Evolutionary conservation across 23 tunicate species (phyloP).

Genomic region (Styela clava): DNA sequence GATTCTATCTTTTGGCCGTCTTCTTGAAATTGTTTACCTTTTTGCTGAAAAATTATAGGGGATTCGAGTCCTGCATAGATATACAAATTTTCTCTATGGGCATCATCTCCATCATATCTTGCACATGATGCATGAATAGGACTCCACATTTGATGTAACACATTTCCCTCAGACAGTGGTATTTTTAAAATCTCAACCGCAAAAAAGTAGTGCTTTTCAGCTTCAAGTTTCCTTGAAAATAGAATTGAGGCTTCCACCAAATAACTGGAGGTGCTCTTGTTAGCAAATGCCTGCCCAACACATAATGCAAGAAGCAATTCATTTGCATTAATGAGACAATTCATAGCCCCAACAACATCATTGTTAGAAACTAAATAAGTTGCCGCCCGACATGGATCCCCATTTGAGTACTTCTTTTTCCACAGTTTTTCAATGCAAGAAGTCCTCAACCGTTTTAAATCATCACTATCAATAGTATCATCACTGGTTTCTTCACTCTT

Average conservation of each 20-base stretch:
- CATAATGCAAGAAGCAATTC: conserved; percentile 59
- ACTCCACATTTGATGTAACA: conserved; percentile 31
- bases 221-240: conserved; percentile 53
- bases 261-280: background rate
- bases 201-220: conserved; percentile 22
- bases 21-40: conserved; percentile 23
- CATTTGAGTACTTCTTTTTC: conserved; percentile 21
- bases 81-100: background rate
- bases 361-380: conserved; percentile 44
- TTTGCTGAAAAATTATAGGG: conserved; percentile 23
- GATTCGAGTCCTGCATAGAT: conserved; percentile 44
- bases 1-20: conserved; percentile 35
- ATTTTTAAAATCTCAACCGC: conserved; percentile 44
- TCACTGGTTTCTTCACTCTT: background rate
- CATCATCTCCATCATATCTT: conserved; percentile 38
- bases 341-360: conserved; percentile 46
- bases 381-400: conserved; percentile 67
- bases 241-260: conserved; percentile 30
- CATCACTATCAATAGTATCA: background rate
- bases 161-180: background rate
- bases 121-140: conserved; percentile 61
- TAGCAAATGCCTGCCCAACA: conserved; percentile 39
- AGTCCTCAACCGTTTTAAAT: conserved; percentile 24
- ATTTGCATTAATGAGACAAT: conserved; percentile 54
- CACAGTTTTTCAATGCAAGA: conserved; percentile 39